Evolutionary conservation across 1,140 invertebrate genomes (phyloP).

Genomic region (Dermatophagoides farinae): DNA sequence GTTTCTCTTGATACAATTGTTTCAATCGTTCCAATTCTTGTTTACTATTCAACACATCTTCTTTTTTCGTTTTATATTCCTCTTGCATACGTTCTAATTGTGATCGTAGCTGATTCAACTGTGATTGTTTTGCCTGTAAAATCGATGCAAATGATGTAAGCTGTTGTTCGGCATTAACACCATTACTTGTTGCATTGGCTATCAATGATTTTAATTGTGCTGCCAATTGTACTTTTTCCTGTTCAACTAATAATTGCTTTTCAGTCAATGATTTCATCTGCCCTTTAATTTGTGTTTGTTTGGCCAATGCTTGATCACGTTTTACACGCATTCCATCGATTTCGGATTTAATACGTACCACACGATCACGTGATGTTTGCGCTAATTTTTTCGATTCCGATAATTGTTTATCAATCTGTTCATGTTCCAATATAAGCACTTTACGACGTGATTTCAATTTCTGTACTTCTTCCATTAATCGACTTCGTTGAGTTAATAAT

Average conservation of each 20-base stretch:
- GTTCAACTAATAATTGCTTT: conserved; percentile 32
- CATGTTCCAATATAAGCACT: conserved; percentile 55
- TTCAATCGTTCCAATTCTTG: conserved; percentile 33
- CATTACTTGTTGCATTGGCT: not conserved
- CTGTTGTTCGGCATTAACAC: not conserved
- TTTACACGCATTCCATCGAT: conserved; percentile 87
- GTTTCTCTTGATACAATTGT: not conserved
- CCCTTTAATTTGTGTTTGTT: conserved; percentile 65
- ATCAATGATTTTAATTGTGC: conserved; percentile 17
- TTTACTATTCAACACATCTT: conserved; percentile 64
- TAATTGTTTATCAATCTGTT: conserved; percentile 31
- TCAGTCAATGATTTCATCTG: conserved; percentile 38
- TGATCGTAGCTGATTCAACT: conserved; percentile 60
- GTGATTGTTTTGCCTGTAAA: conserved; percentile 36
- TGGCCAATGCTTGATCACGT: conserved; percentile 65
- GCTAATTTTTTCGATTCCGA: conserved; percentile 32
- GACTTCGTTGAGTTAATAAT: conserved; percentile 56
- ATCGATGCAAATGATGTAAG: not conserved
- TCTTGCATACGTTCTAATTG: conserved; percentile 41
- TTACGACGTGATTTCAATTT: conserved; percentile 75
- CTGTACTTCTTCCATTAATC: conserved; percentile 67
- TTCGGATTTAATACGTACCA: conserved; percentile 74
- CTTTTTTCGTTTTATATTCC: conserved; percentile 46
- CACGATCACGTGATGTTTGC: conserved; percentile 60
- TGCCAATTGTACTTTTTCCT: conserved; percentile 21